Evolutionary conservation across 2,888 invertebrate species (phyloP).

Genomic region (Drosophila quinaria): DNA sequence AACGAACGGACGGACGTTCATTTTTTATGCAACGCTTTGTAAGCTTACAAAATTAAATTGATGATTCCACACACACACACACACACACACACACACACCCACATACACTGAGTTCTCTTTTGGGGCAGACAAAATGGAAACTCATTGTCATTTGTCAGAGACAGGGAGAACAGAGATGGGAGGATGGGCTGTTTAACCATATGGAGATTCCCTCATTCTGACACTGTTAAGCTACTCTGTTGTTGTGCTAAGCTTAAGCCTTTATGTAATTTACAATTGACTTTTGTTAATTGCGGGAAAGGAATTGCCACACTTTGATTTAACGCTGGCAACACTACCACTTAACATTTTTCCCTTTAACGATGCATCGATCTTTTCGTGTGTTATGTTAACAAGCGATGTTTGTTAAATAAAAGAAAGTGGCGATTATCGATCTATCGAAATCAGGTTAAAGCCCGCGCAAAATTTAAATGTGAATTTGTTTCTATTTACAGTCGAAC

Average conservation of each 20-base stretch:
- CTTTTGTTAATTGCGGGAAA: conserved; percentile 66
- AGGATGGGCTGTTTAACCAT: conserved; percentile 27
- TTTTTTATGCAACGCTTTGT: conserved; percentile 77
- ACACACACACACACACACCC: conserved; percentile 51
- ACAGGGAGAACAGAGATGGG: neutral
- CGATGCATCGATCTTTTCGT: neutral
- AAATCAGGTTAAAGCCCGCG: conserved; percentile 2
- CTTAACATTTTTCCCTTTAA: neutral
- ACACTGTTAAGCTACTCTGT: conserved; percentile 33
- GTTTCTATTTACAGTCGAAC: no score
- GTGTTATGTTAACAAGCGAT: neutral
- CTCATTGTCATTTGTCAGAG: conserved; percentile 57
- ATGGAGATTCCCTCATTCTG: conserved; percentile 37
- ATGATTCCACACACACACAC: conserved; percentile 70
- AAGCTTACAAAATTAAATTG: conserved; percentile 78
- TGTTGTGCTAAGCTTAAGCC: conserved; percentile 46
- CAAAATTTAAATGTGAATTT: no score
- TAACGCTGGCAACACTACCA: conserved; percentile 4
- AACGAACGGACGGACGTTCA: conserved; percentile 58
- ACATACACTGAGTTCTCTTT: conserved; percentile 41
- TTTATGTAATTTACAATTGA: conserved; percentile 74
- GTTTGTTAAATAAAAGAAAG: neutral
- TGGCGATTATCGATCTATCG: conserved; percentile 4
- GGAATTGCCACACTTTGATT: conserved; percentile 8
- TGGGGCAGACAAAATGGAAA: conserved; percentile 64